phyloP scores from a whole-genome alignment of 2,888 invertebrate species.

The Aspidiotus rigidus region DNA sequence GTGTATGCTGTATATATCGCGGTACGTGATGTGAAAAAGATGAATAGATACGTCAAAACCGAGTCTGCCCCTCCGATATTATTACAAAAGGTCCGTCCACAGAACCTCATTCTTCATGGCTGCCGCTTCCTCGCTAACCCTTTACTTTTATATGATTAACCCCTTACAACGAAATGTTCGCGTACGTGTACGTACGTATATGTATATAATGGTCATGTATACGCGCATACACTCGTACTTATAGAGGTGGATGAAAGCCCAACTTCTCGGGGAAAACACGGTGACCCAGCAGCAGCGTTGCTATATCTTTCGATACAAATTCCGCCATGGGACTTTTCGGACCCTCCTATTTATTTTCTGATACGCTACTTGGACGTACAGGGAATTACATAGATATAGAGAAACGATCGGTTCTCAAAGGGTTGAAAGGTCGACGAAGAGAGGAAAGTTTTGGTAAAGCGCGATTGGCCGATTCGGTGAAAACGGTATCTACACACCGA shows the following conservation, averaged over 20 bases:
- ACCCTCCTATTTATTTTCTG: conserved; percentile 29
- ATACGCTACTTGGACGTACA: conserved; percentile 27
- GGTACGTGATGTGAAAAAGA: conserved; percentile 20
- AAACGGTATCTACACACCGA: not conserved
- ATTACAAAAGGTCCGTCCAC: conserved; percentile 19
- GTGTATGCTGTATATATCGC: conserved; percentile 5
- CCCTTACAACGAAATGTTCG: conserved; percentile 19
- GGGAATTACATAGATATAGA: conserved; percentile 29
- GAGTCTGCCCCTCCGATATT: conserved; percentile 10
- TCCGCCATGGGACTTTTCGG: conserved; percentile 28
- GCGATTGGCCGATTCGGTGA: conserved; percentile 17
- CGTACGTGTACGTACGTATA: not conserved
- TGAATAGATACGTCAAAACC: conserved; percentile 19
- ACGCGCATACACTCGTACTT: not conserved
- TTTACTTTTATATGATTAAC: conserved; percentile 16
- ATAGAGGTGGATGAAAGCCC: conserved; percentile 17
- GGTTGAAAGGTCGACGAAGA: conserved; percentile 15
- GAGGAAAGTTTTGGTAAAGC: conserved; percentile 12
- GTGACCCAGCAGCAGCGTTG: not conserved
- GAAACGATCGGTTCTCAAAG: conserved; percentile 29
- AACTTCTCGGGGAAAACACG: conserved; percentile 24
- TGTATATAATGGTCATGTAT: not conserved
- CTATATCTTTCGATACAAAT: conserved; percentile 2
- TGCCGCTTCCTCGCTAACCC: not conserved
- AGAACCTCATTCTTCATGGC: conserved; percentile 17